Base-by-base conservation (phyloP, 2,113 vertebrate genomes). In the Candoia aspera region DNA sequence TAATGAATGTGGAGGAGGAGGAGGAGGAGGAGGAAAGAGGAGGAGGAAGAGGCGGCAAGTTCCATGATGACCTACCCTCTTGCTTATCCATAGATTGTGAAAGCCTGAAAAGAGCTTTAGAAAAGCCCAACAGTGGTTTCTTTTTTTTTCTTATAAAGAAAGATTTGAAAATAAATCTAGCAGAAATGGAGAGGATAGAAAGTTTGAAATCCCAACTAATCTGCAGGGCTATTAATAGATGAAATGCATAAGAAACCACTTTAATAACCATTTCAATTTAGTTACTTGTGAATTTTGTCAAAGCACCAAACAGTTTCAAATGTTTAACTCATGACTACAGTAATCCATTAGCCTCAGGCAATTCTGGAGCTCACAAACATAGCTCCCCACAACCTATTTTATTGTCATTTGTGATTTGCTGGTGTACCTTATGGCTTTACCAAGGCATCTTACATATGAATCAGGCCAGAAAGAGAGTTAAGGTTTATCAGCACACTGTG, bases 61-160 rank as follows among this genome's bases (percentile, higher is more conserved):
- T 79, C 37, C 17, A 79, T 79, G 15, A 21, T 42, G 73, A 79
- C 33, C 73, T 79, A 79, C 19, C 73, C 33, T 79, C 33, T 79
- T 79, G 33, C 73, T 79, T 42, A 79, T 79, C 33, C 33, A 0
- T 79, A 79, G 2, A 49, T 49, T 49, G 49, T 49, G 49, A 49
- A 49, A 6, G 73, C 33, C 73, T 42, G 33, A 79, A 79, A 79
- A 79, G 33, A 79, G 73, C 73, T 79, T 79, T 79, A 79, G 33
- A 42, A 79, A 79, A 79, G 73, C 73, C 73, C 73, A 79, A n/a
- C n/a, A 21, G 33, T 6, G 33, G 37, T 79, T 79, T n/a, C 5
- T n/a, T n/a, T n/a, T 79, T 57, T 79, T 79, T 79, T 79, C 73
- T 79, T 79, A 79, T 79, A 79, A 79, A 79, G 73, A 79, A 79